A percentile compares a stretch with the other conserved stretches of the same genome.
Conservation (phyloP, 2,113 vertebrate species). For the Dolichotis patagonum region DNA sequence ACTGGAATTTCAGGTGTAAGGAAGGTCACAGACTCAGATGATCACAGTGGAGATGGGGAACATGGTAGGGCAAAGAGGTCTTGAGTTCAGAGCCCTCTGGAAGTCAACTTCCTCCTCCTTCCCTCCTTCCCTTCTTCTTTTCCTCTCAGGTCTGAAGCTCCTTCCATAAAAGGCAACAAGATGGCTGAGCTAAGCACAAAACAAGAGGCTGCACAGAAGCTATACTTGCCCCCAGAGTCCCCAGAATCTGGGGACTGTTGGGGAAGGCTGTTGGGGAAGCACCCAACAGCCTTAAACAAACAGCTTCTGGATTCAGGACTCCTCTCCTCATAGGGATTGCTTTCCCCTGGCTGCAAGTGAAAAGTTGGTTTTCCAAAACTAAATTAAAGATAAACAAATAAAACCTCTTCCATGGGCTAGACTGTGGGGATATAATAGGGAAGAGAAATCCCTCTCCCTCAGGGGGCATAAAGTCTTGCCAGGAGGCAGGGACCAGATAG, state of each 20-base stretch:
- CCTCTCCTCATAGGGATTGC: fast-evolving
- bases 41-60: neutral
- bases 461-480: neutral
- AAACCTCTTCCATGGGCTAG: neutral
- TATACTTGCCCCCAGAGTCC: neutral
- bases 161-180: slow-evolving; percentile 12
- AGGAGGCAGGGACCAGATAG: neutral
- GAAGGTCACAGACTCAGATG: slow-evolving; percentile 14
- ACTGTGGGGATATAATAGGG: neutral
- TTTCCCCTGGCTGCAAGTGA: neutral
- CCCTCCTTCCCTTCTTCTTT: neutral
- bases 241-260: neutral
- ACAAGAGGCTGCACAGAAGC: neutral
- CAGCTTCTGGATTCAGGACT: neutral
- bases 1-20: neutral
- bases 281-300: neutral
- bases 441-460: neutral
- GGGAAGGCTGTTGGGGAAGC: too few species aligned
- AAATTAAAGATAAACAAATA: neutral
- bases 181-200: neutral
- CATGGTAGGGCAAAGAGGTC: fast-evolving
- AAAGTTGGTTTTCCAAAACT: neutral
- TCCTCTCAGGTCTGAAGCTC: neutral
- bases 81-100: neutral
- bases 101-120: neutral